These are phyloP conservation scores for Podotricha telesiphe DNA, from an alignment of 2,888 invertebrate genomes.

Conservation along the genomic window DNA sequence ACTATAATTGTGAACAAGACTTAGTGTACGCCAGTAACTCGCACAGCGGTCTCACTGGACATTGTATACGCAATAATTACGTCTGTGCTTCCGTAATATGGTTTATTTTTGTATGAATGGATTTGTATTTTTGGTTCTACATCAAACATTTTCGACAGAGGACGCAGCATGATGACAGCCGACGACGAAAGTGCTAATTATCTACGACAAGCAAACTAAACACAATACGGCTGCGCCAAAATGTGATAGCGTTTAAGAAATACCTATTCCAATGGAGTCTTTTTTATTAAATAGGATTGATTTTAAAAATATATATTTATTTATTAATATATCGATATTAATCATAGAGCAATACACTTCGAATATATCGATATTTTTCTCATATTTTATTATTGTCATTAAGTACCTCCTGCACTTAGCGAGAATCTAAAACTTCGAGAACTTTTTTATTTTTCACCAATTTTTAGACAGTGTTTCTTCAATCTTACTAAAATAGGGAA, in stretches of 20 bases:
- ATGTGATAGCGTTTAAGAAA: constrained; percentile 38
- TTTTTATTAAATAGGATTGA: too few species aligned
- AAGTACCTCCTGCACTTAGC: too few species aligned
- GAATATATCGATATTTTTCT: too few species aligned
- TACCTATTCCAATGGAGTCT: too few species aligned
- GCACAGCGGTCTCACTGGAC: background rate
- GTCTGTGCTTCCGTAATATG: constrained; percentile 29
- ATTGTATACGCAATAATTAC: constrained; percentile 34
- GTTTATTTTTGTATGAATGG: constrained; percentile 40
- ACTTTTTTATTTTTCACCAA: too few species aligned
- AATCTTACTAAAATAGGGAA: too few species aligned
- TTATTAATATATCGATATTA: too few species aligned
- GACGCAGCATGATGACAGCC: constrained; percentile 63
- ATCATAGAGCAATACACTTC: too few species aligned
- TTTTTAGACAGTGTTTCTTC: too few species aligned
- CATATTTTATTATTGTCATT: too few species aligned
- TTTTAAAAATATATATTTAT: too few species aligned
- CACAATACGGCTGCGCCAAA: constrained; percentile 57
- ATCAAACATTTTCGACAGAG: constrained; percentile 46
- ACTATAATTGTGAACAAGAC: constrained; percentile 40
- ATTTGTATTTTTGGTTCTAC: constrained; percentile 42
- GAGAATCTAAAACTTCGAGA: too few species aligned
- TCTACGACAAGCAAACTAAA: constrained; percentile 57
- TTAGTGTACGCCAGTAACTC: constrained; percentile 15
- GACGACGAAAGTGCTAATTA: constrained; percentile 73